Conservation (phyloP, 2,888 invertebrate species). For the Tetranychus truncatus region DNA sequence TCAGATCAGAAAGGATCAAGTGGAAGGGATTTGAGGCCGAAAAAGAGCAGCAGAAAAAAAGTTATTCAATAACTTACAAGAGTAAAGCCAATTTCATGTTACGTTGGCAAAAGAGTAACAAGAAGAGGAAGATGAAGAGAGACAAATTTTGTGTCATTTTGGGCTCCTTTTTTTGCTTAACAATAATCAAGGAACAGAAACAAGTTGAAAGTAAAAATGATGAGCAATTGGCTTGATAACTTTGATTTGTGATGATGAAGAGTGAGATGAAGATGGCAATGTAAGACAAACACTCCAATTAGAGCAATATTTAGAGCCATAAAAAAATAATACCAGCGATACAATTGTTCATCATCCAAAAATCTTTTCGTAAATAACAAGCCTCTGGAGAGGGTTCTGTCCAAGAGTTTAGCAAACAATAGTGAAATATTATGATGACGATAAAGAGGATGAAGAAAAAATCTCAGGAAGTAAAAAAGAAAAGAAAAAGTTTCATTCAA, state of each 20-base stretch:
- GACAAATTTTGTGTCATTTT: no score
- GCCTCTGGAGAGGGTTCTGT: neutral
- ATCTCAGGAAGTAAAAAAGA: neutral
- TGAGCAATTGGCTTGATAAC: neutral
- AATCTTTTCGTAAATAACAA: neutral
- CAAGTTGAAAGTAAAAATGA: neutral
- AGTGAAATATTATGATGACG: neutral
- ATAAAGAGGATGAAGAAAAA: neutral
- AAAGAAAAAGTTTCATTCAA: neutral
- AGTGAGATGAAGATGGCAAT: neutral
- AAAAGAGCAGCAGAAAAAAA: no score
- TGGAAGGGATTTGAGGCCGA: no score
- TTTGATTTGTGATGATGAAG: neutral
- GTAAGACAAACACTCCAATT: constrained; percentile 1
- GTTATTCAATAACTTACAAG: no score
- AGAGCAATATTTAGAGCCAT: neutral
- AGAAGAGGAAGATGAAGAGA: no score
- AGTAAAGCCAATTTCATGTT: no score
- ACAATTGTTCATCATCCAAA: neutral
- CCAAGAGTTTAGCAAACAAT: neutral
- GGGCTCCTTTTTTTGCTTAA: neutral
- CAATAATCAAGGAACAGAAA: neutral
- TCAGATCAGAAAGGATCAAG: no score
- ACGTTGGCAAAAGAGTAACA: no score
- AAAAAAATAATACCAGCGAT: neutral